Conservation (phyloP, 2,797 vertebrate genomes). For the Setipinna tenuifilis region DNA sequence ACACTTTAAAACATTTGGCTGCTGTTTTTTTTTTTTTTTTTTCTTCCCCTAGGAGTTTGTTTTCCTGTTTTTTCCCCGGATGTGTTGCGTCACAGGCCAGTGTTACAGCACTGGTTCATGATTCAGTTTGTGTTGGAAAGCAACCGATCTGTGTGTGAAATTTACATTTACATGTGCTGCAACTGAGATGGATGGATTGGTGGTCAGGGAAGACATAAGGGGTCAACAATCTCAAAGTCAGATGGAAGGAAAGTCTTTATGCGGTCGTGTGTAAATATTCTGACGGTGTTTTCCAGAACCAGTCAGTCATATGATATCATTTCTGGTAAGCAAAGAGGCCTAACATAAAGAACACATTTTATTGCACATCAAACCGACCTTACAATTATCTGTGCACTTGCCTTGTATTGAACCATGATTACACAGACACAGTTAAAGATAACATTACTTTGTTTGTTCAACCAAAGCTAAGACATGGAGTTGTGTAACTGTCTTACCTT, state of each 20-base stretch:
- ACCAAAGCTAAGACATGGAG: background rate
- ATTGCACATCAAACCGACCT: background rate
- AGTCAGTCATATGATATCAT: background rate
- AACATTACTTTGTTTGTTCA: too few species aligned
- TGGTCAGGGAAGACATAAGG: background rate
- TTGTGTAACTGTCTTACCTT: conserved; percentile 71
- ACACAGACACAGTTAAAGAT: too few species aligned
- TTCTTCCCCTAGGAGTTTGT: conserved; percentile 32
- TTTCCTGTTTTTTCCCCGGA: conserved; percentile 46
- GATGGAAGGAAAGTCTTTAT: background rate
- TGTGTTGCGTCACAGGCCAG: background rate
- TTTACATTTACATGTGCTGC: background rate
- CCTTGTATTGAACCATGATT: background rate
- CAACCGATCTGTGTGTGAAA: background rate
- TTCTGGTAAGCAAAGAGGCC: background rate
- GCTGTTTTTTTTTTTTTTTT: background rate
- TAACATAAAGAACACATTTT: background rate
- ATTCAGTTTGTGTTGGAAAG: background rate
- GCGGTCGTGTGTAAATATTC: background rate
- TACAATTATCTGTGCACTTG: background rate
- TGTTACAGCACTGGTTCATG: background rate
- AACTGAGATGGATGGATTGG: background rate
- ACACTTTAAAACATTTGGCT: conserved; percentile 29
- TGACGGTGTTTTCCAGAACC: background rate
- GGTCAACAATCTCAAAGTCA: background rate